phyloP scores from a whole-genome alignment of 2,797 vertebrate species.

The Anguilla anguilla region DNA sequence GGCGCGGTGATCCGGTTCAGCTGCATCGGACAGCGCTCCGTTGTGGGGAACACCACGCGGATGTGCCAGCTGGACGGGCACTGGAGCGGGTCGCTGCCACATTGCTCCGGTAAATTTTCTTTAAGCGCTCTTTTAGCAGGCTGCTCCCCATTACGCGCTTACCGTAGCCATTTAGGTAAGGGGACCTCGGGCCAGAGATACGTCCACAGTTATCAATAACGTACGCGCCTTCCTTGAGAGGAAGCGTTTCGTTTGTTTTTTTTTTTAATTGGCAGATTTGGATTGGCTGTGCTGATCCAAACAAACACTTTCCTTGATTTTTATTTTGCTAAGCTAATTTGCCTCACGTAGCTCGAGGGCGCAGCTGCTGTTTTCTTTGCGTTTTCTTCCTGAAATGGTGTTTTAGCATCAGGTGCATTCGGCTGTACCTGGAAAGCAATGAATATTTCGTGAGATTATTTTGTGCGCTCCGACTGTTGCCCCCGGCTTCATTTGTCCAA shows the following conservation, averaged over 20 bases:
- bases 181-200: neutral
- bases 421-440: neutral
- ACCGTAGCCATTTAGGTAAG: neutral
- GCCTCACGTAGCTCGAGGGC: neutral
- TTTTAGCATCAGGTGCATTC: neutral
- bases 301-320: neutral
- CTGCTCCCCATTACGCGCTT: neutral
- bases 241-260: neutral
- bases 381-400: neutral
- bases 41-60: slow-evolving; percentile 91
- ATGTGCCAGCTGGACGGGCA: slow-evolving; percentile 93
- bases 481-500: neutral
- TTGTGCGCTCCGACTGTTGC: neutral
- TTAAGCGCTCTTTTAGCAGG: neutral
- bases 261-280: neutral
- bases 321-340: neutral
- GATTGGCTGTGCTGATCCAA: neutral
- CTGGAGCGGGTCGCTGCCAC: slow-evolving; percentile 93
- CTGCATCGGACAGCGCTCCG: slow-evolving; percentile 79
- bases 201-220: neutral
- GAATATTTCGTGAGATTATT: neutral
- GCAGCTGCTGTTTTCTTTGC: neutral
- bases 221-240: neutral
- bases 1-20: slow-evolving; percentile 91
- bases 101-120: slow-evolving; percentile 87